phyloP scores from a whole-genome alignment of 2,888 invertebrate species.

The Dryobotodes eremita region DNA sequence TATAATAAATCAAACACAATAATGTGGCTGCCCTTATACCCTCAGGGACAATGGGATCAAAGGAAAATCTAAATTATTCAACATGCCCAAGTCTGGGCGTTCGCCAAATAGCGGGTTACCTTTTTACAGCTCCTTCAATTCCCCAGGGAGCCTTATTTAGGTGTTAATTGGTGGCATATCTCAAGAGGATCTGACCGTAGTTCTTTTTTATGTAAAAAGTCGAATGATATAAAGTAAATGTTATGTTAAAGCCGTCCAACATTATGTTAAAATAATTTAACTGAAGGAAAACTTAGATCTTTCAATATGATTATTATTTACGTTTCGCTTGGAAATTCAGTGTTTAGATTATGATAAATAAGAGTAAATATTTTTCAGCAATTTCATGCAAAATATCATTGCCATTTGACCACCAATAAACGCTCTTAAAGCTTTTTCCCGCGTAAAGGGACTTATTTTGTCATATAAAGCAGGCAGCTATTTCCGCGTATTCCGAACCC shows the following conservation, averaged over 20 bases:
- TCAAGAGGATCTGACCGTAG: conserved; percentile 64
- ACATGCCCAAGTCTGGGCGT: conserved; percentile 71
- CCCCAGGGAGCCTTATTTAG: conserved; percentile 69
- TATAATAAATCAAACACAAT: conserved; percentile 71
- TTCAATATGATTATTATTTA: not conserved
- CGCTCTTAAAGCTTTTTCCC: not conserved
- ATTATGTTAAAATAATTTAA: not conserved
- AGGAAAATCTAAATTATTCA: conserved; percentile 75
- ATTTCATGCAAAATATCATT: not conserved
- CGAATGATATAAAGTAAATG: conserved; percentile 34
- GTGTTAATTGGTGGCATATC: conserved; percentile 73
- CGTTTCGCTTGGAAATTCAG: not conserved
- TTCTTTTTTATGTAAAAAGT: conserved; percentile 53
- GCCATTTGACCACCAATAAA: not conserved
- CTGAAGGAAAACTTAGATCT: not conserved
- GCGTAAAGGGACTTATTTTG: not conserved
- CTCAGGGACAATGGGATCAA: conserved; percentile 74
- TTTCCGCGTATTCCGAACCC: conserved; percentile 21
- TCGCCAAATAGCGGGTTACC: conserved; percentile 72
- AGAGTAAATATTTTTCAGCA: not conserved
- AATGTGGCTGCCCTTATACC: conserved; percentile 69
- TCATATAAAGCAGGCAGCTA: conserved; percentile 17
- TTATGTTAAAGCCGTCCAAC: conserved; percentile 15
- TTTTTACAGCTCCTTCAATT: conserved; percentile 72
- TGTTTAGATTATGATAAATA: not conserved